Conservation (phyloP, 2,797 vertebrate species). For the Megaceryle alcyon region DNA sequence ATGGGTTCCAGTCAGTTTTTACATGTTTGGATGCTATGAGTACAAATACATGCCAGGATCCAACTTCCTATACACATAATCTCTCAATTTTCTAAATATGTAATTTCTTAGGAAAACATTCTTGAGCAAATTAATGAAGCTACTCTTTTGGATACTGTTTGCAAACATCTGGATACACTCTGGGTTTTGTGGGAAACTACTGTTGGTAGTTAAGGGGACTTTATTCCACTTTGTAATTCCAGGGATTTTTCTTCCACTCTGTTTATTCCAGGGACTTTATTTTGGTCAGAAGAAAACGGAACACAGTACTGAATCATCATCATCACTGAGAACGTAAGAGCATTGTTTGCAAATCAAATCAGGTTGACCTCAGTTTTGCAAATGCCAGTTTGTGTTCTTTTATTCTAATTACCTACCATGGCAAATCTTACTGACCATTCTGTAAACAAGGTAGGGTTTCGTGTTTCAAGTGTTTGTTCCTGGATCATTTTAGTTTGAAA, state of each 20-base stretch:
- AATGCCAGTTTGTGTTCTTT: neutral
- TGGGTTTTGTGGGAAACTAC: neutral
- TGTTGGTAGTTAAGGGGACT: neutral
- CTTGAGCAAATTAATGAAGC: neutral
- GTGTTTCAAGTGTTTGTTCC: neutral
- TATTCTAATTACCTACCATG: neutral
- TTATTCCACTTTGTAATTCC: neutral
- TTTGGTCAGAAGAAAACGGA: neutral
- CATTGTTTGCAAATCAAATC: slow-evolving; percentile 12
- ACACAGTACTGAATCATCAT: neutral
- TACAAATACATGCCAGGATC: neutral
- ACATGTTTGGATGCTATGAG: neutral
- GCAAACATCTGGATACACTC: slow-evolving; percentile 21
- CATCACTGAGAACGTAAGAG: neutral
- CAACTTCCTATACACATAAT: neutral
- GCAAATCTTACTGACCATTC: neutral
- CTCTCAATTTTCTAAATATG: neutral
- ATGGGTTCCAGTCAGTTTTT: neutral
- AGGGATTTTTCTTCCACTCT: no score
- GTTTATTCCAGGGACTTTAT: neutral
- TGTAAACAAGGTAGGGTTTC: neutral
- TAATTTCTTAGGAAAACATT: neutral
- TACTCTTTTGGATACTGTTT: neutral
- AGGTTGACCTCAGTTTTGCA: neutral
- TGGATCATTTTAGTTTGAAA: neutral